Evolutionary conservation across 2,797 vertebrate species (phyloP).

Genomic region (Petrocephalus sullivani): DNA sequence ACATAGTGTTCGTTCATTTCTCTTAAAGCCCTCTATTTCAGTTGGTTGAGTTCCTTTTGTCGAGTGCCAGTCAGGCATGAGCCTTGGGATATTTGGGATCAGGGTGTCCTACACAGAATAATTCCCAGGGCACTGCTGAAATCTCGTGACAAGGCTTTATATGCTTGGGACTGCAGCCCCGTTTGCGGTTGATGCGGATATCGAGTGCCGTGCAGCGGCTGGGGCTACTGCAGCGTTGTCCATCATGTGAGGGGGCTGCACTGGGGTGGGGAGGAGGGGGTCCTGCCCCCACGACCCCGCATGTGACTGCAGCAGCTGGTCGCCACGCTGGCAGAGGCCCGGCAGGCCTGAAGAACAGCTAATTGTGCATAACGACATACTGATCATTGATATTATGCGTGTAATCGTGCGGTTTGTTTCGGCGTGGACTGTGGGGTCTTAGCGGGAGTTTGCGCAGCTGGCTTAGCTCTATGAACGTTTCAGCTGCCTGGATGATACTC

Average conservation of each 20-base stretch:
- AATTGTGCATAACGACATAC: slow-evolving; percentile 50
- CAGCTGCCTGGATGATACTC: slow-evolving; percentile 8
- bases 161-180: not conserved
- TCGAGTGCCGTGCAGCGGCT: not conserved
- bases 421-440: slow-evolving; percentile 30
- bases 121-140: not conserved
- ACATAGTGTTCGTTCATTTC: not conserved
- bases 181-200: not conserved
- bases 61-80: not conserved
- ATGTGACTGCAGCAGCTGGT: not conserved
- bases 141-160: not conserved
- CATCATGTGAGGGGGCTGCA: not conserved
- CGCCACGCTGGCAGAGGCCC: slow-evolving; percentile 39
- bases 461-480: slow-evolving; percentile 33
- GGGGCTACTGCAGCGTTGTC: not conserved
- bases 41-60: not conserved
- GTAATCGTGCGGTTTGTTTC: slow-evolving; percentile 46
- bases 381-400: slow-evolving; percentile 32
- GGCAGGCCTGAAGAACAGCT: slow-evolving; percentile 44
- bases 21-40: not conserved
- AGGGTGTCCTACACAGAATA: not conserved
- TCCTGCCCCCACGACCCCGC: not conserved
- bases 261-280: not conserved
- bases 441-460: slow-evolving; percentile 33
- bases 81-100: not conserved